Conservation (phyloP, 2,113 vertebrate genomes). For the Platichthys flesus region DNA sequence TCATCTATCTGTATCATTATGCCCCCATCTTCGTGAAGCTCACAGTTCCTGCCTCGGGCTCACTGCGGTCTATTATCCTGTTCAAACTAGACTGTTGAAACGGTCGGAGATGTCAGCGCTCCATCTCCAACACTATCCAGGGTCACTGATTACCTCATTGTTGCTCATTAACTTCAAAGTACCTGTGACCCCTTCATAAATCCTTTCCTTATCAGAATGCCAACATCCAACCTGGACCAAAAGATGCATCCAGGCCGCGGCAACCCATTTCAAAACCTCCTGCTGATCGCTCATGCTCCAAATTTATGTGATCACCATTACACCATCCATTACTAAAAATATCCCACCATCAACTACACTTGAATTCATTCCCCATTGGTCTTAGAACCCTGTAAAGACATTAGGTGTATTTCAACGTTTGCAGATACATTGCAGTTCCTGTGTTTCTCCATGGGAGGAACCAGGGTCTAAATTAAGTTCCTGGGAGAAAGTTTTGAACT, state of each 20-base stretch:
- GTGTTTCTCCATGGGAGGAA: no score
- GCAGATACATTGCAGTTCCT: no score
- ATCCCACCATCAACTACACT: not conserved
- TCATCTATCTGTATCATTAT: constrained; percentile 63
- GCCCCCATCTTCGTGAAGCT: constrained; percentile 31
- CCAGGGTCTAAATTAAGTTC: no score
- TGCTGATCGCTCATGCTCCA: not conserved
- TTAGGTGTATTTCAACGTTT: no score
- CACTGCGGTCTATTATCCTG: constrained; percentile 32
- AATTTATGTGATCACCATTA: not conserved
- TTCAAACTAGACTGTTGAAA: constrained; percentile 43
- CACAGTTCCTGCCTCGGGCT: constrained; percentile 27
- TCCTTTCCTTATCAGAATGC: constrained; percentile 12
- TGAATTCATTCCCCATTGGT: not conserved
- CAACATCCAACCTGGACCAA: not conserved
- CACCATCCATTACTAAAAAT: no score
- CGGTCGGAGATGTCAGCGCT: constrained; percentile 1
- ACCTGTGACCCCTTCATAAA: constrained; percentile 34
- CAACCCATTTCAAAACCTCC: not conserved
- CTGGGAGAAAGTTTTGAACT: not conserved
- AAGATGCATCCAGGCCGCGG: not conserved
- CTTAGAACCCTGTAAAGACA: no score
- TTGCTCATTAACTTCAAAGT: constrained; percentile 64
- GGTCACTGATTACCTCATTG: constrained; percentile 67
- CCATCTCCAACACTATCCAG: constrained; percentile 33